A percentile compares a stretch with the other conserved stretches of the same genome.
phyloP scores from a whole-genome alignment of 2,888 invertebrate genomes.

The Trilocha varians region DNA sequence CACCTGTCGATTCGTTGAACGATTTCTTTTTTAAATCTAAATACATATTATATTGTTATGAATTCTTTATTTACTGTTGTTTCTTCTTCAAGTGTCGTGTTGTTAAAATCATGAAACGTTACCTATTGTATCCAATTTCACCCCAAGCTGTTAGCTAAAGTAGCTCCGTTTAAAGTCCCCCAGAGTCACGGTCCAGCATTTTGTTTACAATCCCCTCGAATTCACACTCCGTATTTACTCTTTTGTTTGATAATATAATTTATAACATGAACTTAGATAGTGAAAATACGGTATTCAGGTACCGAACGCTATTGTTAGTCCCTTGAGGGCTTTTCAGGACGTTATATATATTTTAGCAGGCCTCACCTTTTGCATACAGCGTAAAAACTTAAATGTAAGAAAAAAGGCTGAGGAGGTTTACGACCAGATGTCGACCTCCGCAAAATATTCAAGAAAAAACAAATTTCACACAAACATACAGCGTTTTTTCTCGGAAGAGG shows the following conservation, averaged over 20 bases:
- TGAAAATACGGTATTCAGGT: conserved; percentile 28
- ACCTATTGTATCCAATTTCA: background rate
- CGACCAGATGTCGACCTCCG: conserved; percentile 14
- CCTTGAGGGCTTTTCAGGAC: conserved; percentile 42
- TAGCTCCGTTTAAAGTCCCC: background rate
- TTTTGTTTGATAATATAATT: background rate
- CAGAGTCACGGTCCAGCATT: background rate
- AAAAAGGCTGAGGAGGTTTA: conserved; percentile 18
- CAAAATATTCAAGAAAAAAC: background rate
- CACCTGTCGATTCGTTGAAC: background rate
- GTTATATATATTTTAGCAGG: conserved; percentile 46
- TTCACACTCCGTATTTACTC: background rate
- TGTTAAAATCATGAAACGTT: background rate
- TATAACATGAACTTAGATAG: conserved; percentile 4
- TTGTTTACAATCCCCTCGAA: background rate
- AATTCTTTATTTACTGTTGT: background rate
- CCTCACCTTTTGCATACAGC: conserved; percentile 31
- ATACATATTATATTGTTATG: background rate
- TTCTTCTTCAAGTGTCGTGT: background rate
- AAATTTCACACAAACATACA: background rate
- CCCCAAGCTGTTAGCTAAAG: background rate
- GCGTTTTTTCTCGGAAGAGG: background rate
- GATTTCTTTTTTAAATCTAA: too few species aligned
- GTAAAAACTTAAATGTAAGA: conserved; percentile 22
- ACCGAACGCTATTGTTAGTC: conserved; percentile 51